Evolutionary conservation across 1,140 invertebrate genomes (phyloP), one percentile per base, ranked within the genome.

Genomic region (Drosophila parabipectinata): DNA sequence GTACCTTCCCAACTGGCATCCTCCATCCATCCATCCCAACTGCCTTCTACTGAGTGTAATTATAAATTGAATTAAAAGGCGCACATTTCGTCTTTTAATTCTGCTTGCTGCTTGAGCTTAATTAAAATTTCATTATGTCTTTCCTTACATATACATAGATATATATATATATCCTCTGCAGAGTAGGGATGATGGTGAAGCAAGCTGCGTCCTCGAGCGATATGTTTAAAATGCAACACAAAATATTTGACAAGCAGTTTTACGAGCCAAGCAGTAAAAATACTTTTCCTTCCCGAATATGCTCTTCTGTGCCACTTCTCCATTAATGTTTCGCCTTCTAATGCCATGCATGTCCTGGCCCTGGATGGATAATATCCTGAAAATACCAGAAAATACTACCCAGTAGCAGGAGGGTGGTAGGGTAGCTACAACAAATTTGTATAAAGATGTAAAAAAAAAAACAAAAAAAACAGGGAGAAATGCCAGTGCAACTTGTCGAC

Each of bases 51-150:
- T 44, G 77, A 62, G 61, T 74, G 82, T 75, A 87, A 85, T 87
- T 85, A 85, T 85, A 85, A 85, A 85, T 82, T 85, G 82, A 87
- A 85, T 85, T 87, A 87, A 85, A 85, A 78, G 82, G 66, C 82
- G 74, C 61, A 61, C 82, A 71, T 77, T 77, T 69, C 82, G 63
- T 71, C 73, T 78, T 82, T 72, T 73, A 63, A 83, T 71, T 75
- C 61, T 75, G 66, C 74, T 63, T 62, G 48, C 55, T 82, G 72
- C 76, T 83, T 75, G 77, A 45, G 66, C 82, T 87, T 87, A 82
- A 87, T 87, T 87, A 85, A 85, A 87, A 85, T 85, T 84, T 72
- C 82, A 85, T 85, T 85, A 85, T 87, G 71, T 82, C 59, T 59
- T 39, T 61, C 79, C 30, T 18, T 45, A 72, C 48, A 82, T 77